Conservation (phyloP, 2,888 invertebrate species). For the Eueremaeus valkanovi region DNA sequence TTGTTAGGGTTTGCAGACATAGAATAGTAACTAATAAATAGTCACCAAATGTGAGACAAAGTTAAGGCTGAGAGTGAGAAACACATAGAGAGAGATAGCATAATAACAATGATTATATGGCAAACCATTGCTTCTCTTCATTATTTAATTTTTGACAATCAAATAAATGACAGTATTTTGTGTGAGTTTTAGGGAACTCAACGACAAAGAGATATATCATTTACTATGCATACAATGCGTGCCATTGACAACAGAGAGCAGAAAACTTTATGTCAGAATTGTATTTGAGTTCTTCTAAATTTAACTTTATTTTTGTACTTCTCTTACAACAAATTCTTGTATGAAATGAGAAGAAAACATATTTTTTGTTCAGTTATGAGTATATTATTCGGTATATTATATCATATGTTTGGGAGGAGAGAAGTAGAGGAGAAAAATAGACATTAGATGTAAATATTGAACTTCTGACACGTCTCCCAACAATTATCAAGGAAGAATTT, state of each 20-base stretch:
- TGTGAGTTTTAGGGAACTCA: not conserved
- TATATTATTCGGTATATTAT: too few relatives aligned
- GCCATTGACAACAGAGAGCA: not conserved
- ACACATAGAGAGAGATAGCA: too few relatives aligned
- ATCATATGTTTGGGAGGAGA: too few relatives aligned
- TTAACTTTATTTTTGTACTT: too few relatives aligned
- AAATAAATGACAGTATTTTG: constrained; percentile 19
- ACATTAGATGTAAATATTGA: constrained; percentile 1
- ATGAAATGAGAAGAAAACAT: too few relatives aligned
- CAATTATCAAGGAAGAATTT: too few relatives aligned
- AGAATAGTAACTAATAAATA: constrained; percentile 12
- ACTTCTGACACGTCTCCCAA: not conserved
- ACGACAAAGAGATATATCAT: constrained; percentile 20
- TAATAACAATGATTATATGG: too few relatives aligned
- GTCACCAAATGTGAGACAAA: constrained; percentile 20
- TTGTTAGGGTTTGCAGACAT: constrained; percentile 16
- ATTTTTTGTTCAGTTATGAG: too few relatives aligned
- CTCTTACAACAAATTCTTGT: too few relatives aligned
- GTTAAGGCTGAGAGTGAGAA: not conserved
- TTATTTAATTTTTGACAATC: constrained; percentile 23
- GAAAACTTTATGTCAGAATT: not conserved
- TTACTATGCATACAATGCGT: not conserved
- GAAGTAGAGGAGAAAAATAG: not conserved
- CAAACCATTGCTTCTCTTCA: constrained; percentile 3
- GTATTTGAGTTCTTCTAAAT: not conserved